Base-by-base conservation (phyloP, 2,888 invertebrate genomes). In the Nebria brevicollis region DNA sequence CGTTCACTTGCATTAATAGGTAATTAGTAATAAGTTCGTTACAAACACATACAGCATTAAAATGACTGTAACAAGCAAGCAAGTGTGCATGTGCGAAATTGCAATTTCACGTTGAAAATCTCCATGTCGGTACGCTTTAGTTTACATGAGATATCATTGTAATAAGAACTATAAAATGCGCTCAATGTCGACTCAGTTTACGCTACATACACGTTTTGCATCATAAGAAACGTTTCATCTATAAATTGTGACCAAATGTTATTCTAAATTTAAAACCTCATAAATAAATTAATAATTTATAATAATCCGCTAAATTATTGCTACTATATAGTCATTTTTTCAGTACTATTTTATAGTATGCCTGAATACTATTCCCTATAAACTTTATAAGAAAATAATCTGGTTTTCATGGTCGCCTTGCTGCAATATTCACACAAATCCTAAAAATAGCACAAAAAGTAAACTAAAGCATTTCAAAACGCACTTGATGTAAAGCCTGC, bases 1-100 rank as follows among this genome's bases (percentile, higher is more conserved):
- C 79, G 74, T 79, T 79, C 79, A 79, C 79, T 75, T 79, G 42
- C 70, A 73, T 73, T 42, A 73, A 41, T 8, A 41, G 42, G 66
- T 77, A 66, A 66, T 68, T 68, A 77, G 70, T 70, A 66, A 66
- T 68, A 42, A 77, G 70, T 70, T 70, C 25, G 70, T 26, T 13
- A 70, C 70, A 8, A 25, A 11, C 15, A 66, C 66, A 66, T 8
- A 25, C 13, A 66, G 25, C n/a, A 3, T 25, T 25, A 66, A 0
- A 15, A 13, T 25, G 7, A 66, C 13, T 25, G 10, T 20, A 11
- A 54, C 13, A 54, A 11, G 11, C 8, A 54, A 54, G 54, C 54
- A 54, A 54, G 8, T 73, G 42, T 20, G 43, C 73, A 26, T 75
- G 15, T 43, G n/a, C 54, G 54, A 77, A 77, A 77, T 77, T 72